Percentiles rank a stretch among this genome's conserved stretches.
phyloP scores from a whole-genome alignment of 2,797 vertebrate genomes.

The Crypturellus tataupa region DNA sequence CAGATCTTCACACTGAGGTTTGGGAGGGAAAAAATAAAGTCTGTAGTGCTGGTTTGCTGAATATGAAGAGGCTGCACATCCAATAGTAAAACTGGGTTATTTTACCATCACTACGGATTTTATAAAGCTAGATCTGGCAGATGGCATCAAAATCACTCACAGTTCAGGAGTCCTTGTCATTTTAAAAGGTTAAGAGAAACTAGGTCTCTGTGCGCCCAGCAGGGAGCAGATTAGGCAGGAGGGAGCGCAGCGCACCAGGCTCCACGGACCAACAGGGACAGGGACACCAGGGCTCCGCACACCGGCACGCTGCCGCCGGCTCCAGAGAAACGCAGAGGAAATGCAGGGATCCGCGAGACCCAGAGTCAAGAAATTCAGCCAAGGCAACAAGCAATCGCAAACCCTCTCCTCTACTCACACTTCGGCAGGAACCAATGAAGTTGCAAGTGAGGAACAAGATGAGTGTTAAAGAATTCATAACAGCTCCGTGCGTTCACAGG shows the following conservation, averaged over 20 bases:
- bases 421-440: neutral
- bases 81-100: neutral
- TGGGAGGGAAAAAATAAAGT: neutral
- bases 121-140: neutral
- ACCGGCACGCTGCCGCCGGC: too few species aligned
- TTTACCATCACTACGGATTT: neutral
- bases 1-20: neutral
- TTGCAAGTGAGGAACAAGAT: rapidly evolving
- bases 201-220: neutral
- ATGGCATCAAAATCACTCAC: neutral
- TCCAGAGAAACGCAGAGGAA: neutral
- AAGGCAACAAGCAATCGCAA: neutral
- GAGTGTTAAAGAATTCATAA: neutral
- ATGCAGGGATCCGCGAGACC: neutral
- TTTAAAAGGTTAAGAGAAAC: neutral
- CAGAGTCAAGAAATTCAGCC: neutral
- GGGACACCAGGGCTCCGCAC: neutral
- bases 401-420: neutral
- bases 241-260: neutral
- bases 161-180: neutral
- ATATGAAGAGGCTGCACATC: neutral
- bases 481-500: too few species aligned
- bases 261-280: rapidly evolving
- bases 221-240: neutral
- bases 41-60: neutral